Percentiles rank a stretch among this genome's conserved stretches.
Evolutionary conservation across 37 sponge, comb jelly and placozoan genomes (phyloP).

Genomic region (Crambe crambe): DNA sequence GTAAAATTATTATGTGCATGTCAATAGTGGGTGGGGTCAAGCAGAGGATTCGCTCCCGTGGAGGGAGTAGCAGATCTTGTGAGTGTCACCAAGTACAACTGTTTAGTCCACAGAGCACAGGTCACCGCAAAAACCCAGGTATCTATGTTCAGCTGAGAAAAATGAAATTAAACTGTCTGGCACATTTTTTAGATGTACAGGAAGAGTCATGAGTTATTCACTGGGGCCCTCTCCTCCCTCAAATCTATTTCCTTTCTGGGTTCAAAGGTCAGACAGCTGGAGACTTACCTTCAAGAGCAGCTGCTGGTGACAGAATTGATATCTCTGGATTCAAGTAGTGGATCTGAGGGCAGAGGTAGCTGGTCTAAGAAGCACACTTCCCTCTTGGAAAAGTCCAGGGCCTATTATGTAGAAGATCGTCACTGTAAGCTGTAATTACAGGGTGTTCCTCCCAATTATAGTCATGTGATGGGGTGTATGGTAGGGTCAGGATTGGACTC

Average conservation of each 20-base stretch:
- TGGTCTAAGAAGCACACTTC: not conserved
- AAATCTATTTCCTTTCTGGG: not conserved
- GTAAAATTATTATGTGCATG: no score
- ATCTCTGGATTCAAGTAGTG: no score
- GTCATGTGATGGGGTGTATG: no score
- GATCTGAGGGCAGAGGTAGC: not conserved
- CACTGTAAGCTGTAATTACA: not conserved
- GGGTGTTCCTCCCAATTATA: not conserved
- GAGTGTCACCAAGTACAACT: constrained; percentile 68
- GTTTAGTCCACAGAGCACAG: constrained; percentile 46
- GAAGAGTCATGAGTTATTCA: constrained; percentile 24
- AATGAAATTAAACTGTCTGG: not conserved
- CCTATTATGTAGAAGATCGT: constrained; percentile 25
- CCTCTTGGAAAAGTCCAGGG: constrained; percentile 52
- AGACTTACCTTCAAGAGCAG: constrained; percentile 47
- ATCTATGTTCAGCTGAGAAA: not conserved
- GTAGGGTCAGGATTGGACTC: not conserved
- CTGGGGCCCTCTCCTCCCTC: constrained; percentile 43
- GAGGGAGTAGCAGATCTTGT: constrained; percentile 48
- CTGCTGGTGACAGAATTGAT: constrained; percentile 50
- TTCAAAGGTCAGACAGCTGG: constrained; percentile 18
- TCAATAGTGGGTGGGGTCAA: constrained; percentile 50
- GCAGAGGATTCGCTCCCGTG: constrained; percentile 25
- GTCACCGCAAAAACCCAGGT: constrained; percentile 35
- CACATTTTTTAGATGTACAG: constrained; percentile 14